Evolutionary conservation across 2,888 invertebrate genomes (phyloP), one percentile per base, ranked within the genome.

Genomic region (Nymphalis urticae): DNA sequence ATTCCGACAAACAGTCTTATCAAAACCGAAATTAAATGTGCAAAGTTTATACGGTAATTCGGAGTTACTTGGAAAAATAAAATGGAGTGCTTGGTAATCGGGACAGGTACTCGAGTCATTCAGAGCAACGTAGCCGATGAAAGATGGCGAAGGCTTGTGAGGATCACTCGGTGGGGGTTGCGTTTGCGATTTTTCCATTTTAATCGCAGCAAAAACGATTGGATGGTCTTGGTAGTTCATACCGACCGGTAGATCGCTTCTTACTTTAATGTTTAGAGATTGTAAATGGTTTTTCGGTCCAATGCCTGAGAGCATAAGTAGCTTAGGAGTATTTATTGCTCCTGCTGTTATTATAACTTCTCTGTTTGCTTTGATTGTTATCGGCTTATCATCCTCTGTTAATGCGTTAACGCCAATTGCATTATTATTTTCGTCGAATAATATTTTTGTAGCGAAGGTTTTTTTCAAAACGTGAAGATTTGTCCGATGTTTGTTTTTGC

Each of bases 11-110:
- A 83, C 47, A 5, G 75, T 70, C 0, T 78, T 60, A 0, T 77
- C 93, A 93, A 72, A 94, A 86, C 27, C 91, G 84, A 77, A 85
- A 88, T 80, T 94, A 93, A 54, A 94, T 87, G 68, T 21, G 19
- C 77, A 79, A 2, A 78, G 32, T 27, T 70, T 50, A 6, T 68
- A 54, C 3, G 61, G 54, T 27, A 32, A n/a, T 16, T 27, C 51
- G 2, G 73, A 73, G 24, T 77, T 75, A 6, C 73, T 74, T 0
- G 79, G 74, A 9, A 81, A 73, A 0, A 75, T 4, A 16, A 79
- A 73, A 47, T 72, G 76, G 1, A 80, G 73, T 4, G 71, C 6
- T 47, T 82, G 82, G 50, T 77, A 80, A 21, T 81, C 79, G 17
- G 84, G 75, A 27, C 76, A 76, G 8, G 61, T 21, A 24, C 77